Base-by-base conservation (phyloP, 2,797 vertebrate species). In the Eulemur albifrons region DNA sequence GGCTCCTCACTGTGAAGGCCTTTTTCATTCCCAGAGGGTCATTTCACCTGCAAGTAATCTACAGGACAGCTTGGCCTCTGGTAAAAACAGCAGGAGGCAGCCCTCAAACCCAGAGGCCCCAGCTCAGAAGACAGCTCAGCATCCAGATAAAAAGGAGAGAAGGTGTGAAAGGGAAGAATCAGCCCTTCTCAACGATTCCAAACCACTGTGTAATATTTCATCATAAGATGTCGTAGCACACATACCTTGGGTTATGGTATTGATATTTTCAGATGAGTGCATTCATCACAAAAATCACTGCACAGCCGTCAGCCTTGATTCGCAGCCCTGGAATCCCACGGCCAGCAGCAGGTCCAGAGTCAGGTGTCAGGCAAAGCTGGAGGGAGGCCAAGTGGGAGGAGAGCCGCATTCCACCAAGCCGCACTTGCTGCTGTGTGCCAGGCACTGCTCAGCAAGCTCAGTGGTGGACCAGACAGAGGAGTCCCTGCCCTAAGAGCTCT, bases 11-110 rank as follows among this genome's bases (percentile, higher is more conserved):
- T 63, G 94, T 83, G 96, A 88, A 79, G 75, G 76, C 30, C 61
- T 32, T 88, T 98, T 96, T 96, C 96, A 95, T 95, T 97, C 94
- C 73, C 80, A 95, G 59, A 50, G 25, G 75, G 80, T 40, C n/a
- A 69, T 72, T 81, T 98, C 83, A 94, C 87, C 88, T 88, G 95
- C 92, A 97, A 96, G 85, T 95, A 95, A 97, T 95, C 87, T 88
- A 93, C 80, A 85, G 76, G 67, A 77, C 40, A 79, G 61, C 45
- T 40, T 48, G 95, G 72, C 97, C 97, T 97, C 96, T 80, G 69
- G 84, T 79, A 57, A 45, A 45, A 97, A 95, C 50, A 82, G 50
- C 88, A 80, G 79, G 48, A 59, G 4, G 40, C 32, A 90, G 67
- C 38, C 92, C 93, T 7, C 61, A 95, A 70, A 73, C 59, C 90